phyloP scores from a whole-genome alignment of 92 coral and sea anemone genomes.

The Phenganax subtilis region DNA sequence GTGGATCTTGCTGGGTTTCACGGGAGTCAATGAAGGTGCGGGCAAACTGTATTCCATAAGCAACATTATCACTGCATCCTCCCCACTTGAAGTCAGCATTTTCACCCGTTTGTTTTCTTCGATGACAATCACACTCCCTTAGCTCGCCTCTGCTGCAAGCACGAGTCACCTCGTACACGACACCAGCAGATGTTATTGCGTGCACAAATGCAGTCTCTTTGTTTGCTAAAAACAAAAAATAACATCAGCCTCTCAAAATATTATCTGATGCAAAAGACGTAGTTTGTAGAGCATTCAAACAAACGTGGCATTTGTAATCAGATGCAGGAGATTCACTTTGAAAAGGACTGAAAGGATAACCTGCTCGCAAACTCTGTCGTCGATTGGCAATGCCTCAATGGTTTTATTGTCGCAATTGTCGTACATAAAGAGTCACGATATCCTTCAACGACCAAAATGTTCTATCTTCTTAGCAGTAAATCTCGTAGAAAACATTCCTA shows the following conservation, averaged over 20 bases:
- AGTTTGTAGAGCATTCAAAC: too few species aligned
- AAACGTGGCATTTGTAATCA: too few species aligned
- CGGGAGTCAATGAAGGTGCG: conserved; percentile 87
- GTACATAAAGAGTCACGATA: too few species aligned
- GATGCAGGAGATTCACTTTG: too few species aligned
- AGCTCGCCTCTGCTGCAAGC: conserved; percentile 95
- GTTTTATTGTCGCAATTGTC: too few species aligned
- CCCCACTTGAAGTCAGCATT: conserved; percentile 90
- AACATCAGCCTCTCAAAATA: not conserved
- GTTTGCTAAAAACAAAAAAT: conserved; percentile 59
- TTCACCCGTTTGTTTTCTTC: conserved; percentile 58
- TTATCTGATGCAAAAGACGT: not conserved
- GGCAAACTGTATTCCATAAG: conserved; percentile 78
- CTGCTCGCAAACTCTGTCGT: too few species aligned
- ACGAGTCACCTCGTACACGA: conserved; percentile 89
- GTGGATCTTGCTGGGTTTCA: conserved; percentile 81
- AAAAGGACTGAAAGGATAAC: too few species aligned
- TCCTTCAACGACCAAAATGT: too few species aligned
- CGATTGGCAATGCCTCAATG: too few species aligned
- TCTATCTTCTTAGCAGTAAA: too few species aligned
- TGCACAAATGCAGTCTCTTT: conserved; percentile 92
- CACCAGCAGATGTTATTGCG: conserved; percentile 94
- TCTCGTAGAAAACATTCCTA: too few species aligned
- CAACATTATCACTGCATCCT: conserved; percentile 92
- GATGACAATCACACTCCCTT: conserved; percentile 71